Conservation (phyloP, 2,113 vertebrate species). For the Turdus rufiventris region DNA sequence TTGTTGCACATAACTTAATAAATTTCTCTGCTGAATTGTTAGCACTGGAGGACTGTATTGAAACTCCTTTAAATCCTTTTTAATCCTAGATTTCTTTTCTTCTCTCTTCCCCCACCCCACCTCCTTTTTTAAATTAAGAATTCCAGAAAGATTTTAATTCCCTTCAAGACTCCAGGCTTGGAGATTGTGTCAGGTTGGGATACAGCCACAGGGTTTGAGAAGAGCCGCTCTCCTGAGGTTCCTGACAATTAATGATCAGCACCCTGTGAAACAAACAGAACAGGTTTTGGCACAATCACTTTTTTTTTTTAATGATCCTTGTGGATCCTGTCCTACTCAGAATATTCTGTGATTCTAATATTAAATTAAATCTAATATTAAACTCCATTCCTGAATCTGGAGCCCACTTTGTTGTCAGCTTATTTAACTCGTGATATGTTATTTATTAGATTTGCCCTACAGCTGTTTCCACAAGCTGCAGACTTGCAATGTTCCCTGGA, state of each 20-base stretch:
- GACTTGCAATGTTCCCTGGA: background rate
- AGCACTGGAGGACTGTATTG: background rate
- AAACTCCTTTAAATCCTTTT: background rate
- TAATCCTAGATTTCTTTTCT: background rate
- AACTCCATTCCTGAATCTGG: background rate
- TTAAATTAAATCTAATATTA: background rate
- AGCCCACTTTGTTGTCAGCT: background rate
- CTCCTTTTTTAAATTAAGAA: background rate
- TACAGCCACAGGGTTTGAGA: background rate
- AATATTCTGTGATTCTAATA: background rate
- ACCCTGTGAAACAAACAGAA: background rate
- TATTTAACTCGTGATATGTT: background rate
- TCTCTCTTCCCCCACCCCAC: too few species aligned
- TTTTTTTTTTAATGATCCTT: background rate
- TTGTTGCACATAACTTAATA: background rate
- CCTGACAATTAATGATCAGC: background rate
- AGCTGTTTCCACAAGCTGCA: background rate
- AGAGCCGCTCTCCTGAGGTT: background rate
- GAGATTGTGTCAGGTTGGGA: background rate
- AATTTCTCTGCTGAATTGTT: background rate
- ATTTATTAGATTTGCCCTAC: constrained; percentile 1
- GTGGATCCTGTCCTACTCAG: background rate
- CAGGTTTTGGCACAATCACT: background rate
- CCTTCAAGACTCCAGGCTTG: background rate
- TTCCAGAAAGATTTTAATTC: background rate